Percentiles rank a stretch among this genome's conserved stretches.
Evolutionary conservation across 2,113 vertebrate species (phyloP).

Genomic region (Oncorhynchus keta): DNA sequence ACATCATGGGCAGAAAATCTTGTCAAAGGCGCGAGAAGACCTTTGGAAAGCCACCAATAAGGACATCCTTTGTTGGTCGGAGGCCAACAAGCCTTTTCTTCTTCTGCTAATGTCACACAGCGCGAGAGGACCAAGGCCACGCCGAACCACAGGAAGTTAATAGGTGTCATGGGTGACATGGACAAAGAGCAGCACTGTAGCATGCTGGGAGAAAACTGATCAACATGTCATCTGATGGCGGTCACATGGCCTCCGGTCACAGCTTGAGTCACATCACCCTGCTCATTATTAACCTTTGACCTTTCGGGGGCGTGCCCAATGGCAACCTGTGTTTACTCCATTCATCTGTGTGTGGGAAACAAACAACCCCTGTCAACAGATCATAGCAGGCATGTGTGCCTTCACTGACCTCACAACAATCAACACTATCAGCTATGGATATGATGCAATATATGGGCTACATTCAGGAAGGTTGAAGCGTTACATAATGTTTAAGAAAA

Average conservation of each 20-base stretch:
- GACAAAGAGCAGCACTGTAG: conserved; percentile 40
- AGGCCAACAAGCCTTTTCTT: background rate
- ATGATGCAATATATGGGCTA: too few species aligned
- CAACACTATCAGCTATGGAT: background rate
- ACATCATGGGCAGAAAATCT: background rate
- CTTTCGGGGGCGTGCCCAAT: conserved; percentile 31
- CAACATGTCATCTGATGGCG: conserved; percentile 54
- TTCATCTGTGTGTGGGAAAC: conserved; percentile 24
- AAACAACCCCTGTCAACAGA: conserved; percentile 21
- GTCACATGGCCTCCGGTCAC: conserved; percentile 50
- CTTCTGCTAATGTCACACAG: background rate
- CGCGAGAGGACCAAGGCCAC: conserved; percentile 21
- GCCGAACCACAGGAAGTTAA: conserved; percentile 52
- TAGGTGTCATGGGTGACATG: conserved; percentile 52
- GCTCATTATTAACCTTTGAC: conserved; percentile 46
- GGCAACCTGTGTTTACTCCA: conserved; percentile 38
- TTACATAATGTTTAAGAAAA: too few species aligned
- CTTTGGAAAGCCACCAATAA: conserved; percentile 20
- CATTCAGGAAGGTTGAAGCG: too few species aligned
- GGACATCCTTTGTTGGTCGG: conserved; percentile 30
- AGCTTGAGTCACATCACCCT: conserved; percentile 38
- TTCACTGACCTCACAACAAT: background rate
- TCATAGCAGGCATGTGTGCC: conserved; percentile 14
- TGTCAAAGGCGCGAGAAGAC: background rate
- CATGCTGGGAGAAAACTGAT: conserved; percentile 54